Percentiles rank a stretch among this genome's conserved stretches.
Conservation (phyloP, 92 coral and sea anemone species). For the Parazoanthus atlanticus region DNA sequence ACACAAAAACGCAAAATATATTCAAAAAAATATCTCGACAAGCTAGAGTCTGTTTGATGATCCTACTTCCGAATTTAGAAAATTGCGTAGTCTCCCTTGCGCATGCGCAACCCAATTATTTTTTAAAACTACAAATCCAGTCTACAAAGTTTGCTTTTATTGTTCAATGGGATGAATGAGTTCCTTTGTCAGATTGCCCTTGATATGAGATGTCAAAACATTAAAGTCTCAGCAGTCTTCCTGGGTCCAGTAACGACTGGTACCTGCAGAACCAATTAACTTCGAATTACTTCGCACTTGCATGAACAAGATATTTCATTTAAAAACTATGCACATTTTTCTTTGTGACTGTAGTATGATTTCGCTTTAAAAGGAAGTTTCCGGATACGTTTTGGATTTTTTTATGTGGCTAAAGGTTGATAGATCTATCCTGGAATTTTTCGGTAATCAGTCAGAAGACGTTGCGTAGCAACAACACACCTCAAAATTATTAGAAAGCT, state of each 20-base stretch:
- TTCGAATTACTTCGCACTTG: neutral
- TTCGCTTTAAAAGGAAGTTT: neutral
- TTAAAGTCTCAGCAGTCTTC: neutral
- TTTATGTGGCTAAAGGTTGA: too few relatives aligned
- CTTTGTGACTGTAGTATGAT: neutral
- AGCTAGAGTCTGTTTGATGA: neutral
- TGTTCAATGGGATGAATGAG: neutral
- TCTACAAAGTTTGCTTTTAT: neutral
- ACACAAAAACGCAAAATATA: neutral
- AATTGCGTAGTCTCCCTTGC: neutral
- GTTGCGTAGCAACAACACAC: too few relatives aligned
- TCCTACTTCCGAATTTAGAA: slow-evolving; percentile 10
- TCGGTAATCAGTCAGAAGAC: too few relatives aligned
- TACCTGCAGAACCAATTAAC: slow-evolving; percentile 23
- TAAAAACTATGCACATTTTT: neutral
- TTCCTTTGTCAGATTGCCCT: neutral
- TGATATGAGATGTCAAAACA: neutral
- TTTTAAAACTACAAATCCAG: neutral
- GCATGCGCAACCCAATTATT: neutral
- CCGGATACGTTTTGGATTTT: too few relatives aligned
- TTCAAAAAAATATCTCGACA: neutral
- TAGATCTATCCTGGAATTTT: too few relatives aligned
- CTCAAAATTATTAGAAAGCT: too few relatives aligned
- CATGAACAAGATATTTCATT: neutral
- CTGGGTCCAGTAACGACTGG: neutral